Conservation (phyloP, 2,797 vertebrate genomes). For the Hoplostethus atlanticus region DNA sequence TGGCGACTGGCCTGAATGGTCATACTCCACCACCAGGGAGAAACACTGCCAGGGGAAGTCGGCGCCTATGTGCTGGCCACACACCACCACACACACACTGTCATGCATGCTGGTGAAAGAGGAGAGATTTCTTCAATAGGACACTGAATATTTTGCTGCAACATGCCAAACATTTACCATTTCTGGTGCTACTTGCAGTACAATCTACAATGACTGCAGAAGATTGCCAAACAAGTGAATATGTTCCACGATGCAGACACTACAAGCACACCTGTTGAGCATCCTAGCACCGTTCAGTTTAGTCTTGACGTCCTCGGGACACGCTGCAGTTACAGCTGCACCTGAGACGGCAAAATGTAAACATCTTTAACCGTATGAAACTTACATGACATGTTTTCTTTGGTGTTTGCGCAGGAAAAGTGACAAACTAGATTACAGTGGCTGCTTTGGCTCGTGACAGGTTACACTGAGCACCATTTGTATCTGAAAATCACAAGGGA, state of each 20-base stretch:
- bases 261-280: conserved; percentile 81
- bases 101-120: conserved; percentile 75
- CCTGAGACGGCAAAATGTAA: conserved; percentile 68
- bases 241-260: conserved; percentile 1
- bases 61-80: conserved; percentile 86
- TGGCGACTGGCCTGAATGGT: conserved; percentile 86
- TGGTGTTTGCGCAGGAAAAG: too few relatives aligned
- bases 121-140: conserved; percentile 7
- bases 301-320: conserved; percentile 75
- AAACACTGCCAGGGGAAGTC: conserved; percentile 93
- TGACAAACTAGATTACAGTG: too few relatives aligned
- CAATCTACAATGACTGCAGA: neutral
- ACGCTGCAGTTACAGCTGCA: conserved; percentile 76
- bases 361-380: neutral
- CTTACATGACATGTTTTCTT: neutral
- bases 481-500: too few relatives aligned
- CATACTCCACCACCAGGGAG: conserved; percentile 91
- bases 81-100: conserved; percentile 84
- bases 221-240: neutral
- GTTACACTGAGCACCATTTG: too few relatives aligned
- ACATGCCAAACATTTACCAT: neutral
- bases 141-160: neutral
- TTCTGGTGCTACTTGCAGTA: neutral
- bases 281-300: conserved; percentile 77
- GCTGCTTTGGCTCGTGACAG: too few relatives aligned